These are phyloP conservation scores for Gymnothorax javanicus DNA, from an alignment of 2,797 vertebrate species.

Conservation along the genomic window DNA sequence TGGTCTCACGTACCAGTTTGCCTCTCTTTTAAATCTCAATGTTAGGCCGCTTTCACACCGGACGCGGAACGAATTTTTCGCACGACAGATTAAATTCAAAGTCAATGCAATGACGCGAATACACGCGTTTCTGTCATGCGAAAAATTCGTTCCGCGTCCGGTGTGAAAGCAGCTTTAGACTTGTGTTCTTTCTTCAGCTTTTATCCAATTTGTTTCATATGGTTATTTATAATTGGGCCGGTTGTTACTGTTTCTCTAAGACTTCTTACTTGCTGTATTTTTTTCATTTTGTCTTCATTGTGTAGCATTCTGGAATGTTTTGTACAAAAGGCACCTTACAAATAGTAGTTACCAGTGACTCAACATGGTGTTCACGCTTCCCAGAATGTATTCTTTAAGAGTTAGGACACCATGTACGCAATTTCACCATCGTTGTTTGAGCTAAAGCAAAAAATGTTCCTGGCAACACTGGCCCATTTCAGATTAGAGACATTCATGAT, in stretches of 20 bases:
- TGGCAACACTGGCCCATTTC: not conserved
- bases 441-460: not conserved
- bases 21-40: not conserved
- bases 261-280: not conserved
- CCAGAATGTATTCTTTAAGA: not conserved
- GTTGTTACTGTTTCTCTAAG: not conserved
- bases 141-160: too few relatives aligned
- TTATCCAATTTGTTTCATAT: not conserved
- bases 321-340: not conserved
- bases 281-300: not conserved
- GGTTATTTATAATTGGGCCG: not conserved
- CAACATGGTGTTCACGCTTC: not conserved
- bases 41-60: too few relatives aligned
- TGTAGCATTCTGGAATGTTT: not conserved
- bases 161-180: not conserved
- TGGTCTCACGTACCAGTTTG: not conserved
- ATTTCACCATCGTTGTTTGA: not conserved
- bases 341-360: not conserved
- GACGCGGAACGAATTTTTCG: too few relatives aligned
- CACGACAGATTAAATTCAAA: too few relatives aligned
- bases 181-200: not conserved
- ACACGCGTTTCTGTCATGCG: too few relatives aligned
- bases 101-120: too few relatives aligned
- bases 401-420: not conserved
- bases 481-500: conserved; percentile 5